Evolutionary conservation across 2,888 invertebrate species (phyloP).

Genomic region (Melieria omissa): DNA sequence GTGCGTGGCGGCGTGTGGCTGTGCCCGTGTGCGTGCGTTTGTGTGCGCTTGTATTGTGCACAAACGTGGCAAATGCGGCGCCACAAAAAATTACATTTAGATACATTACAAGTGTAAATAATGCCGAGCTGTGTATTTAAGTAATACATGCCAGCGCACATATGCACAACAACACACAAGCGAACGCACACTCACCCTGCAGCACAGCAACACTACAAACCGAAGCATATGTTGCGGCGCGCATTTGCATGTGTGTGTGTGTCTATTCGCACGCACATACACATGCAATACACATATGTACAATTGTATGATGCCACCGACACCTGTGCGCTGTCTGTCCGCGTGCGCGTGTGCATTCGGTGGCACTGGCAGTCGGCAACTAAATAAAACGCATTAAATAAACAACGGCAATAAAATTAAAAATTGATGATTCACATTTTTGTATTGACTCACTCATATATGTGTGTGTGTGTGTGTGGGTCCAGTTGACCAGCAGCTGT

Average conservation of each 20-base stretch:
- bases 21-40: neutral
- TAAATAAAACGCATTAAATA: slow-evolving; percentile 1
- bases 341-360: neutral
- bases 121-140: slow-evolving; percentile 23
- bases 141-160: neutral
- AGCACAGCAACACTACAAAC: neutral
- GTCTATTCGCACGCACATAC: slow-evolving; percentile 25
- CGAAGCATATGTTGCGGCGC: neutral
- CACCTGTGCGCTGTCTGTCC: neutral
- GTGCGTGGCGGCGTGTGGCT: slow-evolving; percentile 11
- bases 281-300: neutral
- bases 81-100: slow-evolving; percentile 28
- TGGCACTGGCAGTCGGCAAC: neutral
- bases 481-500: slow-evolving; percentile 20
- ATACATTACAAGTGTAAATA: slow-evolving; percentile 42
- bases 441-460: neutral
- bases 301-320: neutral
- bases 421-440: slow-evolving; percentile 5
- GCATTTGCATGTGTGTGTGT: slow-evolving; percentile 23
- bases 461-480: slow-evolving; percentile 2
- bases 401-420: slow-evolving; percentile 25
- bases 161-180: slow-evolving; percentile 13
- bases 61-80: neutral
- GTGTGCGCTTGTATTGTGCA: neutral
- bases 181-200: neutral